A percentile compares a stretch with the other conserved stretches of the same genome.
These are phyloP conservation scores for Neoarius graeffei DNA, from an alignment of 2,113 vertebrate species.

Conservation along the genomic window DNA sequence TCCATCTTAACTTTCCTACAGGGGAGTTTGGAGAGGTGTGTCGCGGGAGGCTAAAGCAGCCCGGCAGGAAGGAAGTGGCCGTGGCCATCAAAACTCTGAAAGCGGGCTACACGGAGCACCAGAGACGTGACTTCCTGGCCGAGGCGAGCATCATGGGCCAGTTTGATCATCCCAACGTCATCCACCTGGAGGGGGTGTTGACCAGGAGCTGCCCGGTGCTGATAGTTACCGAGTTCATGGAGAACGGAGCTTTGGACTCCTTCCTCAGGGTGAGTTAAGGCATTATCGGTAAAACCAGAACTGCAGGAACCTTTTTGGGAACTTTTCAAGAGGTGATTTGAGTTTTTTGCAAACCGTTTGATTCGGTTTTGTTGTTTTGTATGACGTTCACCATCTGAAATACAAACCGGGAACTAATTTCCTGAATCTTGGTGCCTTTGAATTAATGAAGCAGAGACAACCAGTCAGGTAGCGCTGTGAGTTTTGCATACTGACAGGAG, in stretches of 20 bases:
- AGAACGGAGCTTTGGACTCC: constrained; percentile 95
- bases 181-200: constrained; percentile 94
- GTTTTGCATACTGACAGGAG: constrained; percentile 22
- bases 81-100: constrained; percentile 98
- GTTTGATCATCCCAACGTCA: constrained; percentile 98
- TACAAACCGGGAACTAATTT: neutral
- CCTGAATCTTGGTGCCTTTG: neutral
- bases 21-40: constrained; percentile 98
- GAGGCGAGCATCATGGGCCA: constrained; percentile 99
- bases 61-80: constrained; percentile 87
- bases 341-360: neutral
- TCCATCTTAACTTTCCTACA: constrained; percentile 58
- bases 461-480: neutral
- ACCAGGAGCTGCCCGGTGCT: constrained; percentile 96
- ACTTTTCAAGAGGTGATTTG: neutral
- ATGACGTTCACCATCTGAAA: too few species aligned
- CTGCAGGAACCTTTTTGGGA: neutral
- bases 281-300: neutral
- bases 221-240: constrained; percentile 99
- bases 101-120: constrained; percentile 93
- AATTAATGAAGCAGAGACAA: neutral
- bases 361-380: too few species aligned
- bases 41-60: constrained; percentile 90
- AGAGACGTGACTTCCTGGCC: constrained; percentile 92
- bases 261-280: constrained; percentile 89